phyloP scores from a whole-genome alignment of 2,888 invertebrate species.

The Mactromeris polynyma region DNA sequence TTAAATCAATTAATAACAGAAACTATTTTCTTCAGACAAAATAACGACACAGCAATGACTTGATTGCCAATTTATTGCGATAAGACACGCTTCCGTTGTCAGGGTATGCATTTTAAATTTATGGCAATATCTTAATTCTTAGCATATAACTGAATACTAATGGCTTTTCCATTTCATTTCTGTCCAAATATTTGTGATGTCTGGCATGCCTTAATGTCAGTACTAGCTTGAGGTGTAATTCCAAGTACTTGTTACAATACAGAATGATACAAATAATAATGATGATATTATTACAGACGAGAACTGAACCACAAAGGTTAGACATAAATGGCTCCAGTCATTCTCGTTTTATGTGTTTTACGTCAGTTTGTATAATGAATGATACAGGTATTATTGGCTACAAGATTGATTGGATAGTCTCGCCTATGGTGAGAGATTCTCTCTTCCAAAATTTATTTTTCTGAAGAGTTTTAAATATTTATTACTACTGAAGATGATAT shows the following conservation, averaged over 20 bases:
- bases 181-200: slow-evolving; percentile 20
- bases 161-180: slow-evolving; percentile 10
- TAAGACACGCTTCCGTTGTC: slow-evolving; percentile 1
- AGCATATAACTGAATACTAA: slow-evolving; percentile 3
- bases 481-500: slow-evolving; percentile 34
- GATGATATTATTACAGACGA: slow-evolving; percentile 26
- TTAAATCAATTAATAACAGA: background rate
- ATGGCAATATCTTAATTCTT: slow-evolving; percentile 18
- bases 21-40: slow-evolving; percentile 14
- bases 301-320: slow-evolving; percentile 13
- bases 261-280: slow-evolving; percentile 18
- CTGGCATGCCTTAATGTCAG: background rate
- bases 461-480: slow-evolving; percentile 22
- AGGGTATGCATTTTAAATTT: slow-evolving; percentile 12
- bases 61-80: slow-evolving; percentile 17
- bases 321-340: slow-evolving; percentile 38
- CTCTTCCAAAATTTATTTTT: slow-evolving; percentile 25
- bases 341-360: slow-evolving; percentile 24
- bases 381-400: slow-evolving; percentile 6
- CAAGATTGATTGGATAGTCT: slow-evolving; percentile 26
- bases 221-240: background rate
- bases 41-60: background rate
- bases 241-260: slow-evolving; percentile 4
- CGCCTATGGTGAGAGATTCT: slow-evolving; percentile 14
- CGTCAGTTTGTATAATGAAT: slow-evolving; percentile 25